Base-by-base conservation (phyloP, 2,797 vertebrate genomes). In the Glossophaga mutica region DNA sequence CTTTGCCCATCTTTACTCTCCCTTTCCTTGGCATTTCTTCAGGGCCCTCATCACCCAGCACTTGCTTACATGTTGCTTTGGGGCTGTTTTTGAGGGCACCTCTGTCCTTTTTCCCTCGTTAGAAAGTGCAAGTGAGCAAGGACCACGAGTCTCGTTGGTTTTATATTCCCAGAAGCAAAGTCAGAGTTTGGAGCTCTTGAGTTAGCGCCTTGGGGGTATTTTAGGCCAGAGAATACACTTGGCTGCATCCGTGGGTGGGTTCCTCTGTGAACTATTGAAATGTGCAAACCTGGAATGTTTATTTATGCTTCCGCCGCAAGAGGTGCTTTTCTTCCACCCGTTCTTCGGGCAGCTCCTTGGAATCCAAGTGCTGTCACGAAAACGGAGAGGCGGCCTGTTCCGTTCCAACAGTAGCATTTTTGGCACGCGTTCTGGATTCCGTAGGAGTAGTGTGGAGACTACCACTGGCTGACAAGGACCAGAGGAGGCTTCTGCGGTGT, bases 371-470 rank as follows among this genome's bases (percentile, higher is more conserved):
- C 86, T 57, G 89, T 88, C 88, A n/a, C 1, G 86, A 52, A 90
- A 68, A 83, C 96, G 84, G 92, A 74, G 59, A 92, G 94, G 91
- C 92, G 29, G 89, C 52, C 86, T 70, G 89, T 85, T 83, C 78
- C 2, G 65, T 65, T 74, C 96, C 94, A 57, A 55, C 62, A n/a
- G 90, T 12, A 48, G 90, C 91, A 9, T 82, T 87, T 92, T 44
- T 46, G 83, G 90, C 79, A 76, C 48, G 5, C 48, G 68, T 62
- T 34, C n/a, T 19, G 0, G 5, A 29, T 93, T 55, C 76, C 8
- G 84, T 96, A 77, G 96, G 96, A 87, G 95, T n/a, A 42, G 50
- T 90, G 95, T 95, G 90, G 92, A 92, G 95, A 94, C 96, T 90
- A 2, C 55, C 57, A 18, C 94, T 79, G 1, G 22, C 91, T 52